These are phyloP conservation scores for Amazona vittata DNA, from an alignment of 2,113 vertebrate genomes.

Conservation along the genomic window DNA sequence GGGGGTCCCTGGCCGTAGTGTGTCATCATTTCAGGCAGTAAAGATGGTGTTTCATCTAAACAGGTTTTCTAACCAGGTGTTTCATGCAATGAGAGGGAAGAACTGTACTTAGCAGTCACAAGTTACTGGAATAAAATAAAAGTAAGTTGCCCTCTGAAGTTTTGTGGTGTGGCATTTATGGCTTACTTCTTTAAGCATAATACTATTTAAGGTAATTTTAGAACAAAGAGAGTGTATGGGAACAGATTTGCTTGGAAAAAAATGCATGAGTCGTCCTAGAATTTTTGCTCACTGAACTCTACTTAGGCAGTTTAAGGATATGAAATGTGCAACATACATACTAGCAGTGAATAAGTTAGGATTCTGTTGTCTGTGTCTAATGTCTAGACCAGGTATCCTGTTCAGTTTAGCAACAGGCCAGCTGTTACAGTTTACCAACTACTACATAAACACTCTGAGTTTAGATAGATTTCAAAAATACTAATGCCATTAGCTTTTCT, in stretches of 20 bases:
- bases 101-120: background rate
- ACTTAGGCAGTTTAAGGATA: background rate
- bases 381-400: slow-evolving; percentile 52
- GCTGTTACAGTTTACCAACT: slow-evolving; percentile 16
- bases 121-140: background rate
- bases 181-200: background rate
- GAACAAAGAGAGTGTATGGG: background rate
- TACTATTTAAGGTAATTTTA: background rate
- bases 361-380: slow-evolving; percentile 10
- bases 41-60: background rate
- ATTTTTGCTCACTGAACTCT: background rate
- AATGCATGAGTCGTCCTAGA: background rate
- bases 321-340: background rate
- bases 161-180: background rate
- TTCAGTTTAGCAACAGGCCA: slow-evolving; percentile 7
- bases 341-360: slow-evolving; percentile 11
- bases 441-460: background rate
- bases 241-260: background rate
- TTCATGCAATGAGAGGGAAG: background rate
- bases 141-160: background rate
- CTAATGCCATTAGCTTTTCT: slow-evolving; percentile 1
- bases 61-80: background rate
- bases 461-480: slow-evolving; percentile 20
- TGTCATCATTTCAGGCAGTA: background rate
- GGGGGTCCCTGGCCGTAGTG: background rate